These are phyloP conservation scores for Ptychobarbus kaznakovi DNA, from an alignment of 2,797 vertebrate species.

Conservation along the genomic window DNA sequence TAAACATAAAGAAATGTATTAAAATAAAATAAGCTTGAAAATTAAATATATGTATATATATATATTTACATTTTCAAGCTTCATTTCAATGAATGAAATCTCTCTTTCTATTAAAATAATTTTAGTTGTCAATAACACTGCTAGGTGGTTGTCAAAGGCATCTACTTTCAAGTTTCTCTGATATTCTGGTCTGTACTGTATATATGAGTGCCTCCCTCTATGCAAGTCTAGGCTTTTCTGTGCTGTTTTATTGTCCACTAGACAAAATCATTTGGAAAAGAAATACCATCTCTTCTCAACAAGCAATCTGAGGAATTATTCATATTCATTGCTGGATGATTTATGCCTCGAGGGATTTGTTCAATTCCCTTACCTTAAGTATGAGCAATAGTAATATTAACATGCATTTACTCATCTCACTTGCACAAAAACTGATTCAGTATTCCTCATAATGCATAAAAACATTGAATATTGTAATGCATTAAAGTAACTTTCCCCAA, in stretches of 20 bases:
- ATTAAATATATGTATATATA: too few species aligned
- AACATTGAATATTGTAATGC: too few species aligned
- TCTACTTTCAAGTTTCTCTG: neutral
- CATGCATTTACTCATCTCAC: too few species aligned
- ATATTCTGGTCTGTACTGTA: neutral
- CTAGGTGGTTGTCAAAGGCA: neutral
- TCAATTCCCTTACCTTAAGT: neutral
- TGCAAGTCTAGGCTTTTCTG: neutral
- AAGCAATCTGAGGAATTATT: neutral
- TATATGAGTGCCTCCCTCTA: neutral
- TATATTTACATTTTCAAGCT: neutral
- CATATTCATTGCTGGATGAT: neutral
- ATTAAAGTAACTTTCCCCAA: too few species aligned
- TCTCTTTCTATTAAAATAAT: neutral
- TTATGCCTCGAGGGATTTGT: neutral
- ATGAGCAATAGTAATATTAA: neutral
- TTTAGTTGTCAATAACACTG: neutral
- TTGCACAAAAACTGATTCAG: too few species aligned
- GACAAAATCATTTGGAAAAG: neutral
- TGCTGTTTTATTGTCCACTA: constrained; percentile 1
- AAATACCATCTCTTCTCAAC: neutral
- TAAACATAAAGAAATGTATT: too few species aligned
- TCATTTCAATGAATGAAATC: neutral
- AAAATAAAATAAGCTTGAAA: too few species aligned
- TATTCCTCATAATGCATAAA: too few species aligned